phyloP scores from a whole-genome alignment of 2,113 vertebrate species.

The Grus americana region DNA sequence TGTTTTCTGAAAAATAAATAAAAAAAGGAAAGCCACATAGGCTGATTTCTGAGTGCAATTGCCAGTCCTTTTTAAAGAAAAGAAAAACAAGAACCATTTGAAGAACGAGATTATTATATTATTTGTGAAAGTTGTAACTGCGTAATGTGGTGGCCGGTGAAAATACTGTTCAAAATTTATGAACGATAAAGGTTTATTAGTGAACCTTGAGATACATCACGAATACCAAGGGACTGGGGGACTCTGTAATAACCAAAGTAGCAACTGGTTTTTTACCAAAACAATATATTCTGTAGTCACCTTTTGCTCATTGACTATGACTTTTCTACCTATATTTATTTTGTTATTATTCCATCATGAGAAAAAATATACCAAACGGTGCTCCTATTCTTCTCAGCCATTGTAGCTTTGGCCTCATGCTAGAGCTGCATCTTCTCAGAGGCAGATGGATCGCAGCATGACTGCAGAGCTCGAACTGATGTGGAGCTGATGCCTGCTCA shows the following conservation, averaged over 20 bases:
- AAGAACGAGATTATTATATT: neutral
- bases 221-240: neutral
- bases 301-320: neutral
- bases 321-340: neutral
- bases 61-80: neutral
- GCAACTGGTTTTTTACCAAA: neutral
- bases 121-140: neutral
- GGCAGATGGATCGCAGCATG: neutral
- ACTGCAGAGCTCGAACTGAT: neutral
- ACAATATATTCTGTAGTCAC: neutral
- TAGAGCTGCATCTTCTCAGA: neutral
- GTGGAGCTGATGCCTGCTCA: neutral
- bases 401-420: neutral
- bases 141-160: neutral
- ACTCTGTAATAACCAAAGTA: neutral
- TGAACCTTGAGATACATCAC: neutral
- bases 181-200: neutral
- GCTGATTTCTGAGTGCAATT: neutral
- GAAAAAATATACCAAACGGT: neutral
- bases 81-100: neutral
- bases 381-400: neutral
- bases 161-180: neutral
- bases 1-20: neutral
- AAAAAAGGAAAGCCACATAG: neutral
- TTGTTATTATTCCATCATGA: neutral